These are phyloP conservation scores for Chymomyza costata DNA, from an alignment of 1,140 invertebrate species.

Conservation along the genomic window DNA sequence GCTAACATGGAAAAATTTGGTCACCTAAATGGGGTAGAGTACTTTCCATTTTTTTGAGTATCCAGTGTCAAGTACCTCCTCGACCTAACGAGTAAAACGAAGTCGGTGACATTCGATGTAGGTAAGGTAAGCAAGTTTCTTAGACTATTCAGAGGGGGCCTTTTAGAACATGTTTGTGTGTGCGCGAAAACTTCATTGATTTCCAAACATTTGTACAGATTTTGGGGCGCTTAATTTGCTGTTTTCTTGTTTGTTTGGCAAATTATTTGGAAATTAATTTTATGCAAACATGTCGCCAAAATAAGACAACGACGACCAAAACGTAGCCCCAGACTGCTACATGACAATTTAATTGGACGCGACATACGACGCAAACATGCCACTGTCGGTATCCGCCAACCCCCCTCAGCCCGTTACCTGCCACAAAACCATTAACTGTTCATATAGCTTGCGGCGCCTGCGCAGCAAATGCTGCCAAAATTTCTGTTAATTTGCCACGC, in stretches of 20 bases:
- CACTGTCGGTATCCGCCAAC: constrained; percentile 35
- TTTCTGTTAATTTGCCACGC: constrained; percentile 61
- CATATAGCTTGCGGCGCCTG: constrained; percentile 38
- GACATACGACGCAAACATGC: constrained; percentile 59
- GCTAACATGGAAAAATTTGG: too few relatives aligned
- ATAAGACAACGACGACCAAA: constrained; percentile 12
- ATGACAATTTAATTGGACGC: constrained; percentile 73
- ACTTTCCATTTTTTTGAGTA: too few relatives aligned
- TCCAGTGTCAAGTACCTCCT: too few relatives aligned
- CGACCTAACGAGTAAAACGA: too few relatives aligned
- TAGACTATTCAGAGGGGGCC: too few relatives aligned
- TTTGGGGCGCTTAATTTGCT: neutral
- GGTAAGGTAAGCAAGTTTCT: too few relatives aligned
- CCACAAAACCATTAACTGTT: too few relatives aligned
- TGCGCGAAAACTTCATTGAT: neutral
- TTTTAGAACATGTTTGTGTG: neutral
- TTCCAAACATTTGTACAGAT: constrained; percentile 1
- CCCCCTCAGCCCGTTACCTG: too few relatives aligned
- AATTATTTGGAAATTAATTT: constrained; percentile 71
- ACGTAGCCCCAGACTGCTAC: constrained; percentile 42
- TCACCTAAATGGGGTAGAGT: too few relatives aligned
- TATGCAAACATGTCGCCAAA: constrained; percentile 71
- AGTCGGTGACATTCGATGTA: too few relatives aligned
- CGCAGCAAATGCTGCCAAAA: constrained; percentile 40
- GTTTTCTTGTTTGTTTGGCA: constrained; percentile 47